Base-by-base conservation (phyloP, 2,797 vertebrate species). In the Hyperoplus lanceolatus region DNA sequence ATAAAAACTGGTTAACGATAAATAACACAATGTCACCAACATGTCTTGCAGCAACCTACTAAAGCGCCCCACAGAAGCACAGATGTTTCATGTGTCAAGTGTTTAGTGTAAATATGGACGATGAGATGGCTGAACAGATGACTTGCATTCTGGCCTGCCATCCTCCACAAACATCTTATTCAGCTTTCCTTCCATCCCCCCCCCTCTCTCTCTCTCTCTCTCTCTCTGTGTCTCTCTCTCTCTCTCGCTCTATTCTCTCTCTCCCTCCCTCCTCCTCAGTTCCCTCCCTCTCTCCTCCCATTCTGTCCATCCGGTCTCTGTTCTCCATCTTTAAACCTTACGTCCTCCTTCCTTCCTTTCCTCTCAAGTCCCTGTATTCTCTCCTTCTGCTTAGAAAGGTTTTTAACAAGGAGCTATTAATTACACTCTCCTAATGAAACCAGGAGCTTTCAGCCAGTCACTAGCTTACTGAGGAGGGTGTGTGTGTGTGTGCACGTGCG, bases 381-480 rank as follows among this genome's bases (percentile, higher is more conserved):
- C 62, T 73, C 46, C 61, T n/a, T 69, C 81, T 55, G 48, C 58
- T 73, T 29, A 13, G 14, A 66, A 46, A 13, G 62, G 41, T 21
- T 65, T 77, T 64, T 72, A 81, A 61, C 18, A 68, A 1, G 70
- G 53, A 9, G 0, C 75, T 86, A 64, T 87, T 81, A 84, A 87
- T 87, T 83, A 67, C 43, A 49, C 42, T 43, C 39, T 72, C 29
- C 41, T 85, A 87, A 87, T 88, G 74, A 83, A 90, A 82, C 65
- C 71, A 79, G 58, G 62, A 61, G 60, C 78, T 71, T 76, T 76
- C 74, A 77, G 76, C 56, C 66, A 77, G 46, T 69, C 78, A 42
- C 70, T 57, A 45, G 72, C 71, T 75, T 57, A 68, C 74, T 29
- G 36, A 45, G 59, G 72, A 53, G 42, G 2, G n/a, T 48, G 54